Base-by-base conservation (phyloP, 2,888 invertebrate species). In the Pteria penguin region DNA sequence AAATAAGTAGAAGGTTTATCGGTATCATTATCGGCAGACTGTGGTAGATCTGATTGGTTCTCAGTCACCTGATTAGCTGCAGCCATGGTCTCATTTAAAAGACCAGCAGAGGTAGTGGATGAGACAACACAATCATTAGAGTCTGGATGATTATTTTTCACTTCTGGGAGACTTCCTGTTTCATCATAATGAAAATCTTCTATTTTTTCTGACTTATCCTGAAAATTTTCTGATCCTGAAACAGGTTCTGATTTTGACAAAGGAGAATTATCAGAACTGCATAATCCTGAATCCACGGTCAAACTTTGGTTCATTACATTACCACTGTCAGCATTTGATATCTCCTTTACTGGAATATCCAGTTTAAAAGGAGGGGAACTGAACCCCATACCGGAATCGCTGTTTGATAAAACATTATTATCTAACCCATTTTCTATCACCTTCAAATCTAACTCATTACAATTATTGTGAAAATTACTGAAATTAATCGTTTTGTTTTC, bases 351-450 rank as follows among this genome's bases (percentile, higher is more conserved):
- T 8, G 8, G 8, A 45, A 45, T 18, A 14, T 45, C 45, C 11
- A 18, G 18, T 14, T 45, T 18, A 45, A 18, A 45, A 8, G 18
- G 18, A 45, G 45, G 45, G 8, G 45, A 45, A 45, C 67, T 67
- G 26, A 31, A 58, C 45, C 55, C 45, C 32, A 54, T 67, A 55
- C 22, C 72, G 29, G 58, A 65, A 52, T 75, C 69, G 58, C 63
- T 69, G 36, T 32, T 36, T 11, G 54, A 57, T 22, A 73, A 24
- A 22, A 57, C 58, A 58, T 70, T 29, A 33, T 26, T 8, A 24
- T 58, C 31, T 32, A 52, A 26, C 27, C 61, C 18, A 54, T 29
- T n/a, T n/a, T 27, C 29, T 36, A 26, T 31, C 27, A n/a, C 32
- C 8, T 4, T 11, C 18, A 14, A 5, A n/a, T n/a, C n/a, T n/a